Evolutionary conservation across 1,140 invertebrate species (phyloP).

Genomic region (Lepidurus arcticus): DNA sequence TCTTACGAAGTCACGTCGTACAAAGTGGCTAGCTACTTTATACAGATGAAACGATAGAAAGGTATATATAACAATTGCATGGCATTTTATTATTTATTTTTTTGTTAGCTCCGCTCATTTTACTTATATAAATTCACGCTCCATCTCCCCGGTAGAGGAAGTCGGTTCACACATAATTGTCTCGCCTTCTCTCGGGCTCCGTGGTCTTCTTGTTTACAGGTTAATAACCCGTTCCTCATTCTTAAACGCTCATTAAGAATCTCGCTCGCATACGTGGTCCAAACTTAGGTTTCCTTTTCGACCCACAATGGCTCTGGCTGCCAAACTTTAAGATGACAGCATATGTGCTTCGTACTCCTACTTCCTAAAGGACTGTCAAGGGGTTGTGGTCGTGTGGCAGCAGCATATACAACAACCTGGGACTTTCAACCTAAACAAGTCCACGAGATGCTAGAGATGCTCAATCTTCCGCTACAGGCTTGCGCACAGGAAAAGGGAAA

Average conservation of each 20-base stretch:
- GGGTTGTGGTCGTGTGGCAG: not conserved
- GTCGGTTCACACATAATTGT: not conserved
- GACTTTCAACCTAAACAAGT: not conserved
- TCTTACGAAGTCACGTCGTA: not conserved
- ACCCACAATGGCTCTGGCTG: not conserved
- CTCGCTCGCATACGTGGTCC: not conserved
- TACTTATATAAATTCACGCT: not conserved
- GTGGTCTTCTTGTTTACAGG: not conserved
- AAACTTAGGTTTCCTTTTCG: conserved; percentile 4
- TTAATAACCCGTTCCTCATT: not conserved
- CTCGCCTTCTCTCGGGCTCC: not conserved
- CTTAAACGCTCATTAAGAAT: not conserved
- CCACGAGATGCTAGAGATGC: conserved; percentile 16
- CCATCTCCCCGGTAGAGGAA: conserved; percentile 3
- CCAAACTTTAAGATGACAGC: conserved; percentile 1
- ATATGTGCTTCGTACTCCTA: not conserved
- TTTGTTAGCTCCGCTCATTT: not conserved
- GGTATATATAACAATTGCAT: not conserved
- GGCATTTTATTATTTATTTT: not conserved
- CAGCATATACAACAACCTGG: not conserved
- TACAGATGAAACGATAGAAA: conserved; percentile 1
- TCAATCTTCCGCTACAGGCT: conserved; percentile 4
- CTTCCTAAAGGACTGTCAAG: conserved; percentile 8
- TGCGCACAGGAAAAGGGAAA: not conserved
- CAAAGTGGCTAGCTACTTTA: not conserved